phyloP scores from a whole-genome alignment of 2,113 vertebrate species.

The Chaenocephalus aceratus region DNA sequence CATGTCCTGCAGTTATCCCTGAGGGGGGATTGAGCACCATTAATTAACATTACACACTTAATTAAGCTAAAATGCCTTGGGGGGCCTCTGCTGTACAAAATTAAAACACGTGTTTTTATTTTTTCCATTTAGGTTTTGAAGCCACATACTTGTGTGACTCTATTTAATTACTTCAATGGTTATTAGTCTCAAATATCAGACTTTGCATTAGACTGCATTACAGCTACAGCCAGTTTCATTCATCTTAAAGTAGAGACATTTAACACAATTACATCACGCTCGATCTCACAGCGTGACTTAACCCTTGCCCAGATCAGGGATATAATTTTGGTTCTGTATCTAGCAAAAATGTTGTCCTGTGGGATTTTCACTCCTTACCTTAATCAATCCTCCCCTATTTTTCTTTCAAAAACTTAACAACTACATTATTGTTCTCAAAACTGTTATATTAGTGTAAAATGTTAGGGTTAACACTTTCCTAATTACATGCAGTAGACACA shows the following conservation, averaged over 20 bases:
- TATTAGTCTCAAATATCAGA: not conserved
- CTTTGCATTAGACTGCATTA: not conserved
- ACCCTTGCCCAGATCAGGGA: no score
- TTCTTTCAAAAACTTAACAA: no score
- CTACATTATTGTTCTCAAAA: not conserved
- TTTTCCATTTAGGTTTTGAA: not conserved
- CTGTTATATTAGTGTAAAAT: not conserved
- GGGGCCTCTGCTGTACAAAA: constrained; percentile 27
- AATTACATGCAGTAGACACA: not conserved
- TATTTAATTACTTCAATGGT: not conserved
- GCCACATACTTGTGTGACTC: not conserved
- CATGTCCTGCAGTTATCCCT: constrained; percentile 14
- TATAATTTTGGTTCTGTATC: no score
- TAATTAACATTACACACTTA: constrained; percentile 64
- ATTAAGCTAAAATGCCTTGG: constrained; percentile 55
- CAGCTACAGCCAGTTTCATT: not conserved
- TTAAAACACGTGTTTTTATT: constrained; percentile 4
- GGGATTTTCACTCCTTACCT: no score
- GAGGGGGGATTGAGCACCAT: constrained; percentile 7
- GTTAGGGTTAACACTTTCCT: not conserved
- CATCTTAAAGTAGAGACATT: no score
- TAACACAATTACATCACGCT: no score
- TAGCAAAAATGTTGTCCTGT: no score
- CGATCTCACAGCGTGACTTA: no score
- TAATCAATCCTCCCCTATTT: no score